phyloP scores from a whole-genome alignment of 2,888 invertebrate genomes.

The Xanthia icteritia region DNA sequence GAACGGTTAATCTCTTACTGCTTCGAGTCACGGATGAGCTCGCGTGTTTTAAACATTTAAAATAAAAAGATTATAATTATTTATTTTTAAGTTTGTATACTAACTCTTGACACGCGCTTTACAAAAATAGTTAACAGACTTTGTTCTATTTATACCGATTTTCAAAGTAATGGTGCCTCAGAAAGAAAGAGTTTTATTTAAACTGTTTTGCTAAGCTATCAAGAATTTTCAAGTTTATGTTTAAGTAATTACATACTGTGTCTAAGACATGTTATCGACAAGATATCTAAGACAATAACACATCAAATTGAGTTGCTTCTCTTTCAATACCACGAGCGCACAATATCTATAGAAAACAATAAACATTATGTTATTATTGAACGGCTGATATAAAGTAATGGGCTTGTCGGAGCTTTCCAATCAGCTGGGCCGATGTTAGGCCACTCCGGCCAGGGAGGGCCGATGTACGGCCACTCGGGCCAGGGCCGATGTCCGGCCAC shows the following conservation, averaged over 20 bases:
- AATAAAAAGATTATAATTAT: not conserved
- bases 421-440: conserved; percentile 19
- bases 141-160: not conserved
- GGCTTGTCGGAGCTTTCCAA: conserved; percentile 30
- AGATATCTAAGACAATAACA: not conserved
- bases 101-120: conserved; percentile 14
- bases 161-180: not conserved
- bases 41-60: conserved; percentile 8
- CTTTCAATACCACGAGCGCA: not conserved
- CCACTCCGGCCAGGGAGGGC: not conserved
- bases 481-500: not conserved
- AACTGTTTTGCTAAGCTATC: not conserved
- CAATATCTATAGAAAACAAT: conserved; percentile 7
- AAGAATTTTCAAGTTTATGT: not conserved
- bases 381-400: conserved; percentile 35
- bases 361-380: conserved; percentile 24
- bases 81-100: conserved; percentile 6
- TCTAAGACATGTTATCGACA: not conserved
- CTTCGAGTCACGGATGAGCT: not conserved
- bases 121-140: not conserved
- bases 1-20: conserved; percentile 16
- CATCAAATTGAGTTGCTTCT: not conserved
- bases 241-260: not conserved
- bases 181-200: not conserved
- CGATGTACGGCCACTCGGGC: conserved; percentile 1